Evolutionary conservation across 2,888 invertebrate genomes (phyloP), one percentile per base, ranked within the genome.

Genomic region (Polyommatus icarus): DNA sequence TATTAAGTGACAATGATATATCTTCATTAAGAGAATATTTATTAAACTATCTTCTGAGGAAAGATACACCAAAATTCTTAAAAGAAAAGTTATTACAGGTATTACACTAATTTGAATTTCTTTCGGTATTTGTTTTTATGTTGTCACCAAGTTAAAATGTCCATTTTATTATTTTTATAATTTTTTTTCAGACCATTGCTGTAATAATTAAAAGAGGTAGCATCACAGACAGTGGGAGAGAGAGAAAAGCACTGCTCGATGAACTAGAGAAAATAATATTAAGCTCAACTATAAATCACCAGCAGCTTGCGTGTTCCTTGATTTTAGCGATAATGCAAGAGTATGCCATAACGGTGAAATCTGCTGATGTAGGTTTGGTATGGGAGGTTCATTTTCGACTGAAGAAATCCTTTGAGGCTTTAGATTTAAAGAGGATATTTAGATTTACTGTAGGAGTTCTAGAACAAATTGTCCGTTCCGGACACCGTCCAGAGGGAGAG

Each of bases 341-440:
- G 89, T 98, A 98, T 92, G 97, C 97, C 10, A 97, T 96, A 50
- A 97, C 98, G 5, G 96, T 97, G 0, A 96, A 97, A 85, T 97
- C 98, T 1, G 96, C 98, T 54, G 98, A 98, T 90, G 96, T 98
- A 15, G 98, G 98, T 7, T 93, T 98, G 76, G 96, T 98, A 71
- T 98, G 97, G 97, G 98, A 98, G 89, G 95, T 96, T 57, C 98
- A 99, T 90, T 96, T 97, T 84, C 95, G 96, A 85, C 96, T 97
- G 50, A 98, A 98, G 89, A 96, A 96, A 84, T 95, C 96, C 71
- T 98, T 99, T 93, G 98, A 98, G 94, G 95, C 95, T 32, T 94
- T 95, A 76, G 97, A 98, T 87, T 92, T 99, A 82, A 96, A 97
- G 84, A 95, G 96, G 81, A 97, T 98, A 86, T 97, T 98, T 87